These are phyloP conservation scores for Oncorhynchus kisutch DNA, from an alignment of 2,113 vertebrate genomes.

Conservation along the genomic window DNA sequence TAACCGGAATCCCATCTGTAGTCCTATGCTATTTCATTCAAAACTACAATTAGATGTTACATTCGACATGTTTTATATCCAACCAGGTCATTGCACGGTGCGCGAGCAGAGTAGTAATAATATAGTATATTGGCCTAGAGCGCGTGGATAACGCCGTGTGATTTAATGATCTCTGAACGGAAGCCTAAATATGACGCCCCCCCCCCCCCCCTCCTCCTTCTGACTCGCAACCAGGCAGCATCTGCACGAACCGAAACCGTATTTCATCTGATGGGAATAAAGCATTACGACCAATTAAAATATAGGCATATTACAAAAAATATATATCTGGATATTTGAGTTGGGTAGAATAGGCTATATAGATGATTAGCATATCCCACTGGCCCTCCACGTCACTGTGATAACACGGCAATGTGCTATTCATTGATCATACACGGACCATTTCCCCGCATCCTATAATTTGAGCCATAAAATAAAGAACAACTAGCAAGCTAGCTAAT, in stretches of 20 bases:
- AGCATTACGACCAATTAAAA: background rate
- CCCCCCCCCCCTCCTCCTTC: too few relatives aligned
- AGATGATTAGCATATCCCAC: constrained; percentile 18
- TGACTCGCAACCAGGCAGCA: constrained; percentile 51
- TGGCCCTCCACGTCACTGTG: constrained; percentile 28
- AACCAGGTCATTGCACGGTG: constrained; percentile 23
- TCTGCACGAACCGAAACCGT: constrained; percentile 30
- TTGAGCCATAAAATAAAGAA: background rate
- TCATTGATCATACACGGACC: background rate
- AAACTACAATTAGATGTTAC: background rate
- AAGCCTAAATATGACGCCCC: constrained; percentile 22
- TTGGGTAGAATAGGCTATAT: background rate
- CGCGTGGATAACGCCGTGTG: constrained; percentile 16
- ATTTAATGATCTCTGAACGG: constrained; percentile 32
- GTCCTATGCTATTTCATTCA: background rate
- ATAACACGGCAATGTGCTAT: background rate
- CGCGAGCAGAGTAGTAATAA: background rate
- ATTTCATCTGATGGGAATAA: constrained; percentile 9
- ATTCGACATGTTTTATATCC: constrained; percentile 1
- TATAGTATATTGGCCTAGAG: background rate
- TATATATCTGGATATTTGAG: background rate
- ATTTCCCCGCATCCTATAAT: background rate
- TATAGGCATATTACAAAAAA: background rate
- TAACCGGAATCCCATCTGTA: constrained; percentile 9
- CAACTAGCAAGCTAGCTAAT: background rate